Conservation (phyloP, 2,888 invertebrate species). For the Orthonychiurus folsomi region DNA sequence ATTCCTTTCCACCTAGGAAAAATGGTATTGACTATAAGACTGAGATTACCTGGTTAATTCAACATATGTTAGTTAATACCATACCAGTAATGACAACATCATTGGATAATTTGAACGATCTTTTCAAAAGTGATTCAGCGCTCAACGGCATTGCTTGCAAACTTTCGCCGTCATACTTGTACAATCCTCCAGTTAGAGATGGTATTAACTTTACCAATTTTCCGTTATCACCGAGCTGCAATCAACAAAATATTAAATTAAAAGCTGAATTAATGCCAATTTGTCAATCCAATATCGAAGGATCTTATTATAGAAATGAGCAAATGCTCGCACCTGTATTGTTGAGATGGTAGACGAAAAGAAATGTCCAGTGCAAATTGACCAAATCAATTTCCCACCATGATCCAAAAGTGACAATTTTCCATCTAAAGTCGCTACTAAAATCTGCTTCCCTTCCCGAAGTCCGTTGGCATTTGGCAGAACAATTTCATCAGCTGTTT, state of each 20-base stretch:
- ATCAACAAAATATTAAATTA: no score
- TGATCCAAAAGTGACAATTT: slow-evolving; percentile 68
- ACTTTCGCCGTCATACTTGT: slow-evolving; percentile 80
- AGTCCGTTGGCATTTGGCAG: not conserved
- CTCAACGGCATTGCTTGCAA: slow-evolving; percentile 75
- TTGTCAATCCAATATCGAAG: not conserved
- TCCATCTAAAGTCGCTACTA: slow-evolving; percentile 87
- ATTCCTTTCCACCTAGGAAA: slow-evolving; percentile 67
- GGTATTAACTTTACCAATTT: slow-evolving; percentile 84
- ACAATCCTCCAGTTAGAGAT: slow-evolving; percentile 80
- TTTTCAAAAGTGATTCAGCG: slow-evolving; percentile 71
- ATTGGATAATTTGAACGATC: slow-evolving; percentile 73
- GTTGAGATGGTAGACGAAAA: slow-evolving; percentile 82
- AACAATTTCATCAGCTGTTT: slow-evolving; percentile 14
- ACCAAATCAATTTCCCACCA: slow-evolving; percentile 66
- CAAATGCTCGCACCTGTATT: slow-evolving; percentile 58
- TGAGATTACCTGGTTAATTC: slow-evolving; percentile 7
- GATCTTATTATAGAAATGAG: not conserved
- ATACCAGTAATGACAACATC: slow-evolving; percentile 71
- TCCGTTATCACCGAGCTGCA: slow-evolving; percentile 68
- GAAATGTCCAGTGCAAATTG: slow-evolving; percentile 66
- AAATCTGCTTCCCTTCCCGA: slow-evolving; percentile 54
- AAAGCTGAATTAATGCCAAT: no score
- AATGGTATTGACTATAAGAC: slow-evolving; percentile 11
- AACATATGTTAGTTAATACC: slow-evolving; percentile 32